Base-by-base conservation (phyloP, 2,113 vertebrate species). In the Ctenodactylus gundi region DNA sequence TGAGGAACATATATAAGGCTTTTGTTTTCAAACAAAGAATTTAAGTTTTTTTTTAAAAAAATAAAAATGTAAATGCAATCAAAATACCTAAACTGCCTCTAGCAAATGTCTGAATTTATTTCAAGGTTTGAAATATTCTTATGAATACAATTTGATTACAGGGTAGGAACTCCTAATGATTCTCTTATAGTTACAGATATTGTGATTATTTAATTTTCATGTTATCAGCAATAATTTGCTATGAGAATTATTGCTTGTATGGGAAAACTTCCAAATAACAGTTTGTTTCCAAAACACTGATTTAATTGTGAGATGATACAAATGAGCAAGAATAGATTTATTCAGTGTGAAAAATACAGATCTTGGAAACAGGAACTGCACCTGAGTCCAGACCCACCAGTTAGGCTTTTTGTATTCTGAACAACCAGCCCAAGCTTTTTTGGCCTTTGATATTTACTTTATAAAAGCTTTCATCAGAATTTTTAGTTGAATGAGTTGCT, bases 161-260 rank as follows among this genome's bases (percentile, higher is more conserved):
- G 25, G 58, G 0, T 76, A 70, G 36, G 39, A 75, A 53, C 80
- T 13, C n/a, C n/a, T 62, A 14, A 76, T 93, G 64, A 49, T 44
- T 67, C 17, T 94, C 55, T 88, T 85, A 78, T 25, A 78, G 34
- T 81, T 68, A 25, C 15, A 60, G 0, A 93, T 64, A 83, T 46
- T 76, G 4, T 77, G 34, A 64, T 58, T 84, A 21, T 34, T 87
- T 73, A 80, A 67, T 72, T 95, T 93, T 93, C 17, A 92, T 84
- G 73, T 93, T 86, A 46, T 27, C 49, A 49, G 82, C 8, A 83
- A 44, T 36, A 82, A 95, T 41, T 88, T 94, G 51, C 31, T 82
- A 20, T 87, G 78, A 72, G 82, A 91, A 67, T 68, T 17, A 62
- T 57, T 72, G 23, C 8, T 4, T 53, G 7, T 88, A 11, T 76